Percentiles rank a stretch among this genome's conserved stretches.
Evolutionary conservation across 2,888 invertebrate species (phyloP).

Genomic region (Luperina testacea): DNA sequence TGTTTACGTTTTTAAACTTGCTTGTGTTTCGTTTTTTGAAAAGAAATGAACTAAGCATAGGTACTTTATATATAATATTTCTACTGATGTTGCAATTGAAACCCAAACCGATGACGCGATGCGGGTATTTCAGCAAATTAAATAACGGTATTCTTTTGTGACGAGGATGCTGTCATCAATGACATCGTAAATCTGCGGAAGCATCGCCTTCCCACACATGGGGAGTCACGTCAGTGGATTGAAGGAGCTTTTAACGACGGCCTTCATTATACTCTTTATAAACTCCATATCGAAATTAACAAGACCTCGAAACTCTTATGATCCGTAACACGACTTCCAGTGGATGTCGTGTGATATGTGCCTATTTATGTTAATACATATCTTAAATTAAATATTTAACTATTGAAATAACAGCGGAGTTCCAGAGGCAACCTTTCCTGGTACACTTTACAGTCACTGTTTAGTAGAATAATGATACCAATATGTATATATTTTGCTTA

Average conservation of each 20-base stretch:
- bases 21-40: neutral
- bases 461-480: neutral
- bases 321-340: neutral
- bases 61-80: no score
- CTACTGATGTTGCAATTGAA: neutral
- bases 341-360: neutral
- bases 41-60: neutral
- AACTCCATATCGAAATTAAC: constrained; percentile 7
- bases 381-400: neutral
- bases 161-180: constrained; percentile 18
- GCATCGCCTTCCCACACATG: constrained; percentile 2
- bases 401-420: neutral
- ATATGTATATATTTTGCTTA: no score
- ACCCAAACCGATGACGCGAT: neutral
- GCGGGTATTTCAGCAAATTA: neutral
- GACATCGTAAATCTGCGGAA: constrained; percentile 32
- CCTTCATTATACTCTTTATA: constrained; percentile 1
- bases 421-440: neutral
- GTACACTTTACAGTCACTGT: neutral
- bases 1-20: no score
- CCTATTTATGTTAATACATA: neutral
- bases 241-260: neutral
- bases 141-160: constrained; percentile 25
- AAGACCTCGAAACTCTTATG: neutral
- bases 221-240: constrained; percentile 1